Percentiles rank a stretch among this genome's conserved stretches.
These are phyloP conservation scores for Callyntrura guangdongensis DNA, from an alignment of 2,888 invertebrate genomes.

Conservation along the genomic window DNA sequence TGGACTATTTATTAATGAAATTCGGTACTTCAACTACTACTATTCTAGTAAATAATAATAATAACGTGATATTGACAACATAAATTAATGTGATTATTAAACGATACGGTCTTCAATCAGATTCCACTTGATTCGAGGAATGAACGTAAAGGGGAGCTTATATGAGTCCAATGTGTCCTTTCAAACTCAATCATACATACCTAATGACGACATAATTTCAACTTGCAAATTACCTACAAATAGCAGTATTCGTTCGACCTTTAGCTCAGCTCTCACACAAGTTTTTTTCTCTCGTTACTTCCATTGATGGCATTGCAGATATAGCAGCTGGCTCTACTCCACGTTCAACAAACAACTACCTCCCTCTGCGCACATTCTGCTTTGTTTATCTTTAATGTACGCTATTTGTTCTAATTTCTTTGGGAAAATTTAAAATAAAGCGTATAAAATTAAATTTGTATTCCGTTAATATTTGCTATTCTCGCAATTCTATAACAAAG, in stretches of 20 bases:
- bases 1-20: not conserved
- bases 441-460: too few relatives aligned
- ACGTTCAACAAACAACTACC: too few relatives aligned
- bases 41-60: slow-evolving; percentile 1
- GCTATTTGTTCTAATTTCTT: not conserved
- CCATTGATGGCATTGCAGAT: not conserved
- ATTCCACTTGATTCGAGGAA: not conserved
- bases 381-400: too few relatives aligned
- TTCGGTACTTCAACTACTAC: not conserved
- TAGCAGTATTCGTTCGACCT: not conserved
- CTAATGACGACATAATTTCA: slow-evolving; percentile 5
- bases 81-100: slow-evolving; percentile 11
- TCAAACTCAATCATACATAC: not conserved
- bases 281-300: not conserved
- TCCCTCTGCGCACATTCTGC: too few relatives aligned
- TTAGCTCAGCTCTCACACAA: not conserved
- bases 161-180: not conserved
- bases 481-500: too few relatives aligned
- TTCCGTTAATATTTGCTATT: too few relatives aligned
- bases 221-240: not conserved
- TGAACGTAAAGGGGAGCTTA: not conserved
- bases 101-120: not conserved
- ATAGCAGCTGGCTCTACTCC: not conserved
- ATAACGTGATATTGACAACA: not conserved
- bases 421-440: not conserved